Conservation (phyloP, 2,888 invertebrate species). For the Gonocerus acuteangulatus region DNA sequence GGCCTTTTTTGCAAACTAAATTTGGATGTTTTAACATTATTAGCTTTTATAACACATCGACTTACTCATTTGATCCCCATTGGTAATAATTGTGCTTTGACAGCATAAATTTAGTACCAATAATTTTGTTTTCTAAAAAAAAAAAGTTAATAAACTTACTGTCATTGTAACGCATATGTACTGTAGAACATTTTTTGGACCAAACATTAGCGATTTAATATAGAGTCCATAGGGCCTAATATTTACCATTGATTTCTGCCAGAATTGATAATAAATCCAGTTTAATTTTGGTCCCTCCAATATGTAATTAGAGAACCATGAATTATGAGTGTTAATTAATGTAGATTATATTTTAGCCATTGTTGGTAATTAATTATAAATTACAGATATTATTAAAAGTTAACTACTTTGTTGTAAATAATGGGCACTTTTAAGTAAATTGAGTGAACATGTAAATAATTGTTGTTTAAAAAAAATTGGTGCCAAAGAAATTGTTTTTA, state of each 20-base stretch:
- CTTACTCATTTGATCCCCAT: no score
- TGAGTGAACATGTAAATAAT: slow-evolving; percentile 19
- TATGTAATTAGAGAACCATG: background rate
- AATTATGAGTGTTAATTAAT: background rate
- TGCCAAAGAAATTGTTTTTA: slow-evolving; percentile 25
- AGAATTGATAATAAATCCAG: slow-evolving; percentile 18
- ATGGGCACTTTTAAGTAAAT: slow-evolving; percentile 11
- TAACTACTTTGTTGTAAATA: slow-evolving; percentile 18
- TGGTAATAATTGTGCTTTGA: no score
- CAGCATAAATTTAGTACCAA: no score
- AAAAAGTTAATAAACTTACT: no score
- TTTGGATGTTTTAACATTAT: no score
- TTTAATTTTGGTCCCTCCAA: slow-evolving; percentile 25
- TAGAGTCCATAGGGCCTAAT: slow-evolving; percentile 24
- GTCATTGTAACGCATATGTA: no score
- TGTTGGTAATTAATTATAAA: slow-evolving; percentile 16
- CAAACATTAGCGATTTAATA: slow-evolving; percentile 7
- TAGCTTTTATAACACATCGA: no score
- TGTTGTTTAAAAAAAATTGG: slow-evolving; percentile 17
- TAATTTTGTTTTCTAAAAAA: no score
- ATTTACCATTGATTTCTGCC: slow-evolving; percentile 17
- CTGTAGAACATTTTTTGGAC: slow-evolving; percentile 20
- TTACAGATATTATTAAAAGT: slow-evolving; percentile 21
- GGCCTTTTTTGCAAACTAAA: no score
- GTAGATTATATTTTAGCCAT: slow-evolving; percentile 24